Conservation (phyloP, 2,888 invertebrate genomes). For the Tenthredo notha region DNA sequence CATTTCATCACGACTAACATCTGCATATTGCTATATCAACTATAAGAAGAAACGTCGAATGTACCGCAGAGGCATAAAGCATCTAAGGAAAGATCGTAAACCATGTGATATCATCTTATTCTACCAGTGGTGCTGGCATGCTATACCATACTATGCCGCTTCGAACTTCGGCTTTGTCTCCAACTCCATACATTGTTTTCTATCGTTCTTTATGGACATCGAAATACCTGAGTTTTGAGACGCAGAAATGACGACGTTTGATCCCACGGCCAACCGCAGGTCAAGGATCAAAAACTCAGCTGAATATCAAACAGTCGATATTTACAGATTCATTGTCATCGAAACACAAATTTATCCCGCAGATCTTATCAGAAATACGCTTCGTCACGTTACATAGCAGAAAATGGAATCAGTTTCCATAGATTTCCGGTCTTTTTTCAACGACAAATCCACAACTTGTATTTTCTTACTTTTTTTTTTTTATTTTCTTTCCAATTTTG, state of each 20-base stretch:
- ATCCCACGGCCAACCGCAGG: conserved; percentile 12
- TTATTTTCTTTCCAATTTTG: background rate
- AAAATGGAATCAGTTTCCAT: background rate
- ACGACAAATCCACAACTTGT: background rate
- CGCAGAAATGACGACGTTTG: background rate
- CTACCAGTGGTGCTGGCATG: background rate
- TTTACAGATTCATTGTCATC: conserved; percentile 5
- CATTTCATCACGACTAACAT: conserved; percentile 70
- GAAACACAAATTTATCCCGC: background rate
- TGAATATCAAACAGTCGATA: conserved; percentile 9
- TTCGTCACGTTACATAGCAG: background rate
- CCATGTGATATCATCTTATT: conserved; percentile 73
- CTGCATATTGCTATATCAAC: conserved; percentile 68
- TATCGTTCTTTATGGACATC: conserved; percentile 63
- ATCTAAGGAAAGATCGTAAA: conserved; percentile 72
- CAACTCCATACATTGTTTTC: conserved; percentile 66
- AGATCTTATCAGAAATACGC: background rate
- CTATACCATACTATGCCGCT: background rate
- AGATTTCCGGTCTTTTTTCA: background rate
- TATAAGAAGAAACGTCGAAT: conserved; percentile 58
- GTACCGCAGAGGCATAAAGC: conserved; percentile 67
- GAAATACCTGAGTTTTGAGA: conserved; percentile 10
- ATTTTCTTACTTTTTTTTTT: background rate
- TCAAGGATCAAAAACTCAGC: conserved; percentile 2
- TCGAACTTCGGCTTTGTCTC: conserved; percentile 9